These are phyloP conservation scores for Empidonax alnorum DNA, from an alignment of 2,113 vertebrate genomes.

Conservation along the genomic window DNA sequence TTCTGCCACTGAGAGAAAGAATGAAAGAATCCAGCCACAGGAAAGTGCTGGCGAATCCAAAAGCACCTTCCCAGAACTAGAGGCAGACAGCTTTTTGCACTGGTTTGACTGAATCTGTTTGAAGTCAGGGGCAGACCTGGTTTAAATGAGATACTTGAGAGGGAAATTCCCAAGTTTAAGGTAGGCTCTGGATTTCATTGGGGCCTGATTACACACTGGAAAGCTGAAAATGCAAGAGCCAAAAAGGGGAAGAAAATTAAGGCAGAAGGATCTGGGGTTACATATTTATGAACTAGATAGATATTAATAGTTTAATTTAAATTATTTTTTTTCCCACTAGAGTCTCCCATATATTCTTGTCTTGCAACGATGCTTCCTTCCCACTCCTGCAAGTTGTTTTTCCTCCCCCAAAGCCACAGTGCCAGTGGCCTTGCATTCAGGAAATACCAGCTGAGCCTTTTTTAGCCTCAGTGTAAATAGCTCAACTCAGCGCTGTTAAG, in stretches of 20 bases:
- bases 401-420: neutral
- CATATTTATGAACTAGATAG: neutral
- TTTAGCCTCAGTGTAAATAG: neutral
- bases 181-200: neutral
- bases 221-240: neutral
- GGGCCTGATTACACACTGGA: neutral
- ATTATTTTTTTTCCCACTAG: neutral
- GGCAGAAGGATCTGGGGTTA: fast-evolving
- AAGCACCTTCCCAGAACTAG: neutral
- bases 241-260: neutral
- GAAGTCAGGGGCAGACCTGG: neutral
- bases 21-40: neutral
- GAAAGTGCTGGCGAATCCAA: neutral
- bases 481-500: neutral
- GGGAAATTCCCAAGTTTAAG: neutral
- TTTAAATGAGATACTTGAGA: neutral
- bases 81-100: neutral
- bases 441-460: neutral
- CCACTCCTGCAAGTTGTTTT: neutral
- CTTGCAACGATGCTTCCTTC: neutral
- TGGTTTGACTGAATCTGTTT: neutral
- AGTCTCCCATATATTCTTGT: neutral
- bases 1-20: neutral
- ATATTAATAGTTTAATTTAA: neutral
- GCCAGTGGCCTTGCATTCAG: neutral